Evolutionary conservation across 2,888 invertebrate species (phyloP), one percentile per base, ranked within the genome.

Genomic region (Clistopyga incitator): DNA sequence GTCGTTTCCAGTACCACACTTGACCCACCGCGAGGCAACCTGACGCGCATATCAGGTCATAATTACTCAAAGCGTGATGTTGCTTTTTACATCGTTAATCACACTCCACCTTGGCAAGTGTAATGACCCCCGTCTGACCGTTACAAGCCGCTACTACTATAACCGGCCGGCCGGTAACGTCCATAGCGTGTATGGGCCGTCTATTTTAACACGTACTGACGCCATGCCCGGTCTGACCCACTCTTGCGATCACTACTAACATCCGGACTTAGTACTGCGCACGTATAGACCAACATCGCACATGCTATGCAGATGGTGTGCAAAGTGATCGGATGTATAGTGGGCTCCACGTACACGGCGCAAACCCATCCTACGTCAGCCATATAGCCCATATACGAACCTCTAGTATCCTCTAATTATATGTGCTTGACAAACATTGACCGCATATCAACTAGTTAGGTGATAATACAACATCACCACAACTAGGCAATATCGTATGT

Each of bases 391-490:
- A 67, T 59, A 47, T 23, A 64, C 64, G 52, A 68, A 61, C 79
- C 50, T 71, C 79, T 54, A 78, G 64, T 54, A 54, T 75, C 78
- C 59, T 65, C 82, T 85, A 85, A 85, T 85, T 84, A 82, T 83
- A 77, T 83, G 80, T 80, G 77, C 80, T 80, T 70, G 74, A 78
- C 84, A 78, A 83, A 82, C 77, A 82, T 82, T 78, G 82, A 77
- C 77, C 74, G 81, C 67, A 59, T 81, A 82, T 85, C 75, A 80
- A 80, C 65, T 81, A 59, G 75, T 78, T 78, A 54, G 56, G 67
- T 74, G 74, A 77, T 76, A 78, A 54, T 45, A 52, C 61, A 45
- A 50, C 67, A 42, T 18, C 13, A 29, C 45, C 11, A 54, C 70
- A 47, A 80, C 72, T 83, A 23, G 67, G n/a, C 75, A 42, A 71